phyloP scores from a whole-genome alignment of 2,888 invertebrate species.

The Agrochola circellaris region DNA sequence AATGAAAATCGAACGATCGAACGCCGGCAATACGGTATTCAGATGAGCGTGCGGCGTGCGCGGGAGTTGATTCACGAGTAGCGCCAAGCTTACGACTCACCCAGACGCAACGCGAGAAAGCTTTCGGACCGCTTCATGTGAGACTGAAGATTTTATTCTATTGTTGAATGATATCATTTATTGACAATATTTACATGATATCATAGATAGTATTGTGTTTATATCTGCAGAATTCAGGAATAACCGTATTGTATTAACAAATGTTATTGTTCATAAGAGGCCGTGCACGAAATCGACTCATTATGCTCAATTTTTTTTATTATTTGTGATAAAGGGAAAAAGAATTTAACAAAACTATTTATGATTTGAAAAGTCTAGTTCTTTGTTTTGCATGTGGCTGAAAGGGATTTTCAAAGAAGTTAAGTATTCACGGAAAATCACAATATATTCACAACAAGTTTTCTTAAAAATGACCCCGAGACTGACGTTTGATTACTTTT shows the following conservation, averaged over 20 bases:
- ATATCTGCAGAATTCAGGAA: background rate
- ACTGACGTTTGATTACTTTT: no score
- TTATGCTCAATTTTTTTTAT: no score
- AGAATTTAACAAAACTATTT: no score
- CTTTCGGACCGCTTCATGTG: constrained; percentile 68
- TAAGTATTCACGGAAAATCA: no score
- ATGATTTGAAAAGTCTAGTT: no score
- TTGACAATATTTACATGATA: constrained; percentile 1
- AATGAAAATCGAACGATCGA: constrained; percentile 17
- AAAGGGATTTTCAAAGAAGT: no score
- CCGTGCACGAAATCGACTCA: no score
- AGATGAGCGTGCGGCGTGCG: constrained; percentile 62
- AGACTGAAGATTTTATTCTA: constrained; percentile 37
- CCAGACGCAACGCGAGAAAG: constrained; percentile 73
- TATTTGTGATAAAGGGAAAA: no score
- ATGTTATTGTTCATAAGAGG: background rate
- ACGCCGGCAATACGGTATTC: constrained; percentile 10
- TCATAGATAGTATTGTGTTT: constrained; percentile 18
- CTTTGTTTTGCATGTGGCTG: no score
- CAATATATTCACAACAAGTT: no score
- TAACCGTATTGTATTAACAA: no score
- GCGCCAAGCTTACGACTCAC: constrained; percentile 56
- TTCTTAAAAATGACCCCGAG: no score
- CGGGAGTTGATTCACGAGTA: constrained; percentile 57
- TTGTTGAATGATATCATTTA: constrained; percentile 11